These are phyloP conservation scores for Rhinoraja longicauda DNA, from an alignment of 2,797 vertebrate genomes.

Conservation along the genomic window DNA sequence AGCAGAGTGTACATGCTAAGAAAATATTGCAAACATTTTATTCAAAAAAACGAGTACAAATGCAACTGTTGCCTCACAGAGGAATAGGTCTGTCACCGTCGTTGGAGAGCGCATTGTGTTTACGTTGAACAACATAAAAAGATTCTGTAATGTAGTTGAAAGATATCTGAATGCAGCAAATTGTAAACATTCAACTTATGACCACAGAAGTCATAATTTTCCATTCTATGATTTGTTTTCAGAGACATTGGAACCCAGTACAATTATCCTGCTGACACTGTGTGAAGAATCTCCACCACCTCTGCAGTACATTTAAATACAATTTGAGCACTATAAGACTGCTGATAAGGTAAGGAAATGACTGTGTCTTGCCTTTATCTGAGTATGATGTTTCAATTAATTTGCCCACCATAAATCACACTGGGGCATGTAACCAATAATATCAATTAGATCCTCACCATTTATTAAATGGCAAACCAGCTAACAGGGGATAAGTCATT, in stretches of 20 bases:
- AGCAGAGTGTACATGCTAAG: not conserved
- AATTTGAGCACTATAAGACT: constrained; percentile 7
- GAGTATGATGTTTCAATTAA: not conserved
- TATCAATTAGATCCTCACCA: constrained; percentile 36
- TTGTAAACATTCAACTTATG: not conserved
- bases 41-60: not conserved
- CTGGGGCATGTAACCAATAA: constrained; percentile 13
- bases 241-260: constrained; percentile 32
- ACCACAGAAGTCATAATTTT: constrained; percentile 40
- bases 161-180: not conserved
- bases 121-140: constrained; percentile 25
- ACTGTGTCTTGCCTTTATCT: not conserved
- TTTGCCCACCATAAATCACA: constrained; percentile 21
- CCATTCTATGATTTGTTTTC: constrained; percentile 30
- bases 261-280: constrained; percentile 36
- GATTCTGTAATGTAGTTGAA: not conserved
- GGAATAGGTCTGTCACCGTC: not conserved
- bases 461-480: not conserved
- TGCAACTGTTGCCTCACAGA: not conserved
- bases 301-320: constrained; percentile 35
- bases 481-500: not conserved
- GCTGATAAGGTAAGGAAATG: constrained; percentile 41
- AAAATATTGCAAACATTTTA: not conserved
- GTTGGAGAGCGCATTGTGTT: not conserved
- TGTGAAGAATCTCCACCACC: constrained; percentile 35